phyloP scores from a whole-genome alignment of 92 coral and sea anemone genomes.

The Pocillopora meandrina region DNA sequence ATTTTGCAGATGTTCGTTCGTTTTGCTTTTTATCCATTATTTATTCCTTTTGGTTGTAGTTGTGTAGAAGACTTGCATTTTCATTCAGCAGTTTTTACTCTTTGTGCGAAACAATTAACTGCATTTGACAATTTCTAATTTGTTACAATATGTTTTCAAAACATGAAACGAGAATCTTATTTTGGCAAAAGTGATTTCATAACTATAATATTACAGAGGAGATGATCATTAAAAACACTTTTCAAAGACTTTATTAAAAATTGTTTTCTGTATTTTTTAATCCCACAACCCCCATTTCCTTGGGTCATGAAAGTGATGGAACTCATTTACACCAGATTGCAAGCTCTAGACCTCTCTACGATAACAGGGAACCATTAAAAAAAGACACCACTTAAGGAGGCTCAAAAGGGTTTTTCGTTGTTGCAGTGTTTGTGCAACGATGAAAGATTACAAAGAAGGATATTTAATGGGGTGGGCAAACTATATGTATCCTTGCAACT shows the following conservation, averaged over 20 bases:
- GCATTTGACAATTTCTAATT: neutral
- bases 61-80: neutral
- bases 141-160: neutral
- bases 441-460: no score
- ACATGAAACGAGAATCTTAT: neutral
- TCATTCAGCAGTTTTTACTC: neutral
- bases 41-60: neutral
- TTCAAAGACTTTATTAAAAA: conserved; percentile 7
- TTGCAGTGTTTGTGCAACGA: no score
- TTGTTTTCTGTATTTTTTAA: neutral
- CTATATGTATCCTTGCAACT: no score
- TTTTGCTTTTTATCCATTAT: neutral
- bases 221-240: neutral
- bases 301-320: no score
- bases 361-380: no score
- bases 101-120: neutral
- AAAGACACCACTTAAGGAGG: no score
- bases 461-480: no score
- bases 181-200: neutral
- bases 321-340: neutral
- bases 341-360: no score
- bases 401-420: no score
- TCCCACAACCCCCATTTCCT: neutral
- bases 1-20: neutral
- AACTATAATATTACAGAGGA: neutral